Evolutionary conservation across 2,113 vertebrate species (phyloP).

Genomic region (Myxocyprinus asiaticus): DNA sequence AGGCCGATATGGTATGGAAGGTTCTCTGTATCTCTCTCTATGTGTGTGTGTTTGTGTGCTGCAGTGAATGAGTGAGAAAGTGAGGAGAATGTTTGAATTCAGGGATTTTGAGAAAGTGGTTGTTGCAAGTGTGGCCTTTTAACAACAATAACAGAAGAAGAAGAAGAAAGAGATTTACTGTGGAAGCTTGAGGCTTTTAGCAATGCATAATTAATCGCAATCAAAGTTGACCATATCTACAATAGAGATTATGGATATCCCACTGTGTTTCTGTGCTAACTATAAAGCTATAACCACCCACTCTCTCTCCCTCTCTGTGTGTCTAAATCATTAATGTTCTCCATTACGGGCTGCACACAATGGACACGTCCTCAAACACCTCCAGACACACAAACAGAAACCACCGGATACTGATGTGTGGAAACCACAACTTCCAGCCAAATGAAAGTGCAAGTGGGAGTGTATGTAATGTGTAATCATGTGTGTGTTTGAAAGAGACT

Average conservation of each 20-base stretch:
- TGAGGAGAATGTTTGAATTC: constrained; percentile 18
- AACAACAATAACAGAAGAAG: constrained; percentile 49
- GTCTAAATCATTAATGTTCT: constrained; percentile 54
- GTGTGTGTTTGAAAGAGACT: constrained; percentile 34
- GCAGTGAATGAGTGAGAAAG: background rate
- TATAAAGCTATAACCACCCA: constrained; percentile 50
- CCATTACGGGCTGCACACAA: constrained; percentile 47
- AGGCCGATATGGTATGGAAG: no score
- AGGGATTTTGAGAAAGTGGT: constrained; percentile 16
- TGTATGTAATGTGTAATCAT: background rate
- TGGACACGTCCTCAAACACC: constrained; percentile 57
- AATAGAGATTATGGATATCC: constrained; percentile 51
- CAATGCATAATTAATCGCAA: constrained; percentile 57
- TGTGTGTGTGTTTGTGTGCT: background rate
- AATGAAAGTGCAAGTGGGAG: constrained; percentile 37
- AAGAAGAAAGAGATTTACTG: constrained; percentile 30
- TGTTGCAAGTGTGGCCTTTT: constrained; percentile 43
- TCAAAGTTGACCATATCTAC: constrained; percentile 56
- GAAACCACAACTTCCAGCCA: constrained; percentile 31
- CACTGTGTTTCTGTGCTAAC: constrained; percentile 45
- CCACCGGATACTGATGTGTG: constrained; percentile 44
- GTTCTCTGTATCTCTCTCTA: no score
- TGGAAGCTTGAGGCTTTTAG: constrained; percentile 52
- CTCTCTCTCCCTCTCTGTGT: constrained; percentile 34
- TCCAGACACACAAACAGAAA: constrained; percentile 50